These are phyloP conservation scores for Dicaeum eximium DNA, from an alignment of 2,113 vertebrate genomes.

Conservation along the genomic window DNA sequence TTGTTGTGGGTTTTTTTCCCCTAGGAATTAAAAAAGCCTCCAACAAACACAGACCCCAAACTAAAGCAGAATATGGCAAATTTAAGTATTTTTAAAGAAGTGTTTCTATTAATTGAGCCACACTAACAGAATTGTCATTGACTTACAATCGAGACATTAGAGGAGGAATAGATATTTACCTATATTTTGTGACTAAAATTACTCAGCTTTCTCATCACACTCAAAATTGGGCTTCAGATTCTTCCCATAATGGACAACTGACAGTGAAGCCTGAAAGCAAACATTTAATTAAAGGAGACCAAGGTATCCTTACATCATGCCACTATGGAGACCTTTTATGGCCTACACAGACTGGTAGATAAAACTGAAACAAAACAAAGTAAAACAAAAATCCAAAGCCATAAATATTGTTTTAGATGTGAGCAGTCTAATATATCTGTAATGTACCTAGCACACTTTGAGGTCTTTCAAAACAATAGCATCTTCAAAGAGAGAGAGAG, in stretches of 20 bases:
- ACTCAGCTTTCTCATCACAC: neutral
- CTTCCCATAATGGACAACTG: neutral
- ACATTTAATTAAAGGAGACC: neutral
- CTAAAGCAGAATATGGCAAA: neutral
- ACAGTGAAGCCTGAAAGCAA: neutral
- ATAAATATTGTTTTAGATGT: neutral
- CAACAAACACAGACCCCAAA: neutral
- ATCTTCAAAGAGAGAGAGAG: neutral
- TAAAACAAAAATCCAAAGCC: neutral
- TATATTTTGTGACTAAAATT: neutral
- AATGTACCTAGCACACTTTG: neutral
- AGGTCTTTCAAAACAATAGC: neutral
- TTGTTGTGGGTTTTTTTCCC: fast-evolving
- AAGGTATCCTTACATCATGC: neutral
- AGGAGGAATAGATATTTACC: neutral
- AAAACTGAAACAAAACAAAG: neutral
- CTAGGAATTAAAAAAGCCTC: too few species aligned
- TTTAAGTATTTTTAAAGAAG: neutral
- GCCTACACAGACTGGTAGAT: neutral
- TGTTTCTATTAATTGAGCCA: neutral
- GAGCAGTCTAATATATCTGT: neutral
- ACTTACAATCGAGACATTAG: neutral
- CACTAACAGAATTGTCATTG: neutral
- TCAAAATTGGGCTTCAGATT: neutral
- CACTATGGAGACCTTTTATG: neutral